Percentiles rank a stretch among this genome's conserved stretches.
Conservation (phyloP, 2,113 vertebrate species). For the Cyanistes caeruleus region DNA sequence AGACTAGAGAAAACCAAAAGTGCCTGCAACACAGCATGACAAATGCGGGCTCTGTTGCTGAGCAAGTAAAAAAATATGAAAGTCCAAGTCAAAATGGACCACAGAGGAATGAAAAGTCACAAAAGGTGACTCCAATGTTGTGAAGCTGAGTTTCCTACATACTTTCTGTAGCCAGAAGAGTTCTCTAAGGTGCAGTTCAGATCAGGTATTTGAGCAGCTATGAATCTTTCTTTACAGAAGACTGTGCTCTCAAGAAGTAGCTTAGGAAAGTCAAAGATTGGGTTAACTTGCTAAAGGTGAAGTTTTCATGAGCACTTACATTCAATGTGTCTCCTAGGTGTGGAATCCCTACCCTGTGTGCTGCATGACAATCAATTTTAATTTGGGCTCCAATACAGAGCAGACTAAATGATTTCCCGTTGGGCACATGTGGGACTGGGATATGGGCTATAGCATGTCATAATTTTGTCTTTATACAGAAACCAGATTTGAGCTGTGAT, state of each 20-base stretch:
- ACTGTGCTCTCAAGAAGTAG: not conserved
- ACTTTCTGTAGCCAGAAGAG: not conserved
- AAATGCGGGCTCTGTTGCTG: not conserved
- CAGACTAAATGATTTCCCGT: not conserved
- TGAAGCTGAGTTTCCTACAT: not conserved
- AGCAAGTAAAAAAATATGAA: not conserved
- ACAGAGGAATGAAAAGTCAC: not conserved
- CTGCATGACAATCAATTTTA: not conserved
- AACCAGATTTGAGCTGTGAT: not conserved
- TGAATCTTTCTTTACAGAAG: not conserved
- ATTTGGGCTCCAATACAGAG: not conserved
- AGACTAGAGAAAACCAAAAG: not conserved
- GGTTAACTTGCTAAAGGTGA: not conserved
- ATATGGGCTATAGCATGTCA: not conserved
- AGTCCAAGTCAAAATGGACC: not conserved
- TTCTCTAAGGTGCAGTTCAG: not conserved
- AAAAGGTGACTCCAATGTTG: not conserved
- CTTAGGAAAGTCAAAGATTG: not conserved
- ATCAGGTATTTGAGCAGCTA: not conserved
- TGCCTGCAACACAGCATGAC: not conserved
- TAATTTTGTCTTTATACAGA: not conserved
- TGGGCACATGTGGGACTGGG: not conserved
- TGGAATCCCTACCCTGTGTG: not conserved
- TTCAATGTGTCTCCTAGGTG: not conserved
- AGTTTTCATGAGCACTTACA: not conserved